These are phyloP conservation scores for Anarsia innoxiella DNA, from an alignment of 2,888 invertebrate genomes.

Conservation along the genomic window DNA sequence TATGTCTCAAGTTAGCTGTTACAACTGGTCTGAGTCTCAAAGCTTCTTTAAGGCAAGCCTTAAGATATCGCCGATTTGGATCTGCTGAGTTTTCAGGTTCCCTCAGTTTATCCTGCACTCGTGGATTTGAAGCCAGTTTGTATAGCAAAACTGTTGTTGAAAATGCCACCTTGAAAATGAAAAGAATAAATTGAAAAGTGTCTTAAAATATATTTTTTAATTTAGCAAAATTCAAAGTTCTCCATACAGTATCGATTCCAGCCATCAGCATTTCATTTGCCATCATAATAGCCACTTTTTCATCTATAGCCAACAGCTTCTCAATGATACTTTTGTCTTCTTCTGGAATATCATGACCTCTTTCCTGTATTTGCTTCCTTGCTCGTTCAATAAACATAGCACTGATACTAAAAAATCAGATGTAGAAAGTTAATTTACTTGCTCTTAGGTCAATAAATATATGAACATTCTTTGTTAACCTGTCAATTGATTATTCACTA, in stretches of 20 bases:
- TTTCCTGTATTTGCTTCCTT: slow-evolving; percentile 36
- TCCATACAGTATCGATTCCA: slow-evolving; percentile 83
- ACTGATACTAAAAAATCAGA: slow-evolving; percentile 42
- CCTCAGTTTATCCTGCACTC: slow-evolving; percentile 67
- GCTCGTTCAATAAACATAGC: slow-evolving; percentile 44
- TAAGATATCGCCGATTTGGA: slow-evolving; percentile 60
- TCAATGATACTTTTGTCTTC: slow-evolving; percentile 78
- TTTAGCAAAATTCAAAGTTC: too few species aligned
- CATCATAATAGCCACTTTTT: slow-evolving; percentile 78
- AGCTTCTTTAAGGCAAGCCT: slow-evolving; percentile 79
- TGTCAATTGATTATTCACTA: too few species aligned
- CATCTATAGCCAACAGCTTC: slow-evolving; percentile 76
- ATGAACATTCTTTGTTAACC: neutral
- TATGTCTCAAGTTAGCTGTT: slow-evolving; percentile 48
- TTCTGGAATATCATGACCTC: slow-evolving; percentile 47
- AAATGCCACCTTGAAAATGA: slow-evolving; percentile 51
- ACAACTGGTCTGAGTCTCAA: slow-evolving; percentile 59
- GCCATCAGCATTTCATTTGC: slow-evolving; percentile 81
- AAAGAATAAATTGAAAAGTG: too few species aligned
- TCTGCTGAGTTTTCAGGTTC: slow-evolving; percentile 41
- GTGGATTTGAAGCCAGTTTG: slow-evolving; percentile 68
- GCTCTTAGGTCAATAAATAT: too few species aligned
- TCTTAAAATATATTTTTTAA: too few species aligned
- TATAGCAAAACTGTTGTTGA: slow-evolving; percentile 61
- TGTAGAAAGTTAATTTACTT: neutral